Percentiles rank a stretch among this genome's conserved stretches.
Conservation (phyloP, 2,888 invertebrate species). For the Lomographa bimaculata region DNA sequence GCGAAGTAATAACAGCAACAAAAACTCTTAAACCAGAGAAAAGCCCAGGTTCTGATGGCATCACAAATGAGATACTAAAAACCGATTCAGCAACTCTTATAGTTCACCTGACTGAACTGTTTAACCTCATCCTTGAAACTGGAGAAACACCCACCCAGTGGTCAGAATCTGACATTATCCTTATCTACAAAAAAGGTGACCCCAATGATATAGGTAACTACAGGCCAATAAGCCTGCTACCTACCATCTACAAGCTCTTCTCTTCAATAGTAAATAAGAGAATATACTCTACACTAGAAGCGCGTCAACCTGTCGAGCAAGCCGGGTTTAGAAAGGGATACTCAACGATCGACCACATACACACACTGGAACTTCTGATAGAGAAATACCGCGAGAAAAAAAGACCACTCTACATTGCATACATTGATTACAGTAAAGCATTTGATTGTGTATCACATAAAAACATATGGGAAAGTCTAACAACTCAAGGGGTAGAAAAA, state of each 20-base stretch:
- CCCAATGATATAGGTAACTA: too few relatives aligned
- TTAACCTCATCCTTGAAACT: too few relatives aligned
- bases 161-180: too few relatives aligned
- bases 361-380: constrained; percentile 3
- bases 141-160: too few relatives aligned
- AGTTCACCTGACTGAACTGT: too few relatives aligned
- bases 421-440: constrained; percentile 5
- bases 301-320: constrained; percentile 2
- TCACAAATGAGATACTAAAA: too few relatives aligned
- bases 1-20: too few relatives aligned
- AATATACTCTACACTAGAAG: background rate
- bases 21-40: too few relatives aligned
- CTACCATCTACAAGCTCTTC: constrained; percentile 16
- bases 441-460: constrained; percentile 1
- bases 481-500: background rate
- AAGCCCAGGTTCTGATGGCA: too few relatives aligned
- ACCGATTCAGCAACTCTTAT: too few relatives aligned
- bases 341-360: constrained; percentile 8
- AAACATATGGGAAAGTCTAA: background rate
- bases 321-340: constrained; percentile 5
- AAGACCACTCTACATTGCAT: background rate
- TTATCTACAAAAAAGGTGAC: too few relatives aligned
- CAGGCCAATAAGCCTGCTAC: constrained; percentile 13
- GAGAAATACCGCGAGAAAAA: constrained; percentile 1
- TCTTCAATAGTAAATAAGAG: background rate